Base-by-base conservation (phyloP, 2,797 vertebrate genomes). In the Enteromius mattozi region DNA sequence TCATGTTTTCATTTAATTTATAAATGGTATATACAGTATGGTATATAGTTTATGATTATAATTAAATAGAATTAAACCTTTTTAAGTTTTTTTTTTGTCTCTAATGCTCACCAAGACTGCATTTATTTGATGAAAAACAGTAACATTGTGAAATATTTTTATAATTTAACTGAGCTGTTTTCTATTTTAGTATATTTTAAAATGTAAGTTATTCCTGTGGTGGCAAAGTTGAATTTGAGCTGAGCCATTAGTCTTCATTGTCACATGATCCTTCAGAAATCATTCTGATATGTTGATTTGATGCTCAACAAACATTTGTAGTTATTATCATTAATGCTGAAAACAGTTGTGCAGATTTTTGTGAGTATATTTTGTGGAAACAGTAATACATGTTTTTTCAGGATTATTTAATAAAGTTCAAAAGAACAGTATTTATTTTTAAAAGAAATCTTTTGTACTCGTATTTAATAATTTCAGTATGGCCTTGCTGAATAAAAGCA, bases 121-220 rank as follows among this genome's bases (percentile, higher is more conserved):
- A 70, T 70, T 70, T 16, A 70, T 70, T 71, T 71, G 40, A 45
- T 71, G 0, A 71, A 71, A 71, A 47, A 42, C 7, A 47, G 40
- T 27, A 71, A 71, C 17, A 27, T 17, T 47, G 24, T 47, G 13
- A 71, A 47, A 71, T 27, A 16, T 47, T 27, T 3, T 47, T 16
- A 71, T 3, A 47, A 71, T 17, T 9, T 71, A 47, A 17, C 42
- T 27, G 3, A 47, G 17, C n/a, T 16, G 10, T 42, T 47, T 71
- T 47, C 12, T 61, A 61, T 13, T 61, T 61, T 61, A 61, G 12
- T 71, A 14, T 17, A 47, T 27, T 71, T 70, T 16, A 45, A 71
- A 24, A 45, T 24, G 3, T n/a, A 7, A 69, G 13, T 12, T n/a
- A 70, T 70, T 42, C 12, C 37, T 24, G 13, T 71, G 21, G 13